Evolutionary conservation across 2,113 vertebrate genomes (phyloP).

Genomic region (Nibea coibor): DNA sequence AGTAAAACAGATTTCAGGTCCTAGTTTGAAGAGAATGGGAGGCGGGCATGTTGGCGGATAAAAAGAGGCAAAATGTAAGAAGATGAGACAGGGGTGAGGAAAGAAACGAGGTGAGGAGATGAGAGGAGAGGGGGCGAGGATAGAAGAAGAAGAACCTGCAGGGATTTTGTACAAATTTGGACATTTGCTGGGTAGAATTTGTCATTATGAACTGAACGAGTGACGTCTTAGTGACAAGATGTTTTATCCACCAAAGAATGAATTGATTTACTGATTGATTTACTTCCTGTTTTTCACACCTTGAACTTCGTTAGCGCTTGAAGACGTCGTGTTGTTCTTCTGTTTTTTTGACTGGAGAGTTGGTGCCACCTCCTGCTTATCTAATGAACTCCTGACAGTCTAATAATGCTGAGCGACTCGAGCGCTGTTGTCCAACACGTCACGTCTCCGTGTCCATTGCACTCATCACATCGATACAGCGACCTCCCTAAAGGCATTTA

Average conservation of each 20-base stretch:
- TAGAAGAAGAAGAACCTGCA: background rate
- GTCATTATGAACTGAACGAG: background rate
- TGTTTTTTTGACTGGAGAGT: too few relatives aligned
- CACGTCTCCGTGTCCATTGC: too few relatives aligned
- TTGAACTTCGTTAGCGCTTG: too few relatives aligned
- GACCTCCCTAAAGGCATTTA: background rate
- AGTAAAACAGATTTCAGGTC: background rate
- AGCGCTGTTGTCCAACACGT: too few relatives aligned
- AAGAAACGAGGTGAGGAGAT: background rate
- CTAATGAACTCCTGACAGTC: too few relatives aligned
- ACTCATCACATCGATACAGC: background rate
- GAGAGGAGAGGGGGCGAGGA: background rate
- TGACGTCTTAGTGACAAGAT: too few relatives aligned
- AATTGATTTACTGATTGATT: too few relatives aligned
- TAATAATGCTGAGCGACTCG: too few relatives aligned
- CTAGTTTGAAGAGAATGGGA: background rate
- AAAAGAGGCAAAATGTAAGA: background rate
- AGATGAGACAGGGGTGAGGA: background rate
- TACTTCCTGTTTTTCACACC: too few relatives aligned
- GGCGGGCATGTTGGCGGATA: background rate
- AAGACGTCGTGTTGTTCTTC: too few relatives aligned
- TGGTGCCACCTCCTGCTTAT: too few relatives aligned
- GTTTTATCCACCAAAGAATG: background rate
- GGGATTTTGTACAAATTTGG: too few relatives aligned
- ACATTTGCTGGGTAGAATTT: background rate